phyloP scores from a whole-genome alignment of 2,113 vertebrate genomes.

The Toxotes chatareus region DNA sequence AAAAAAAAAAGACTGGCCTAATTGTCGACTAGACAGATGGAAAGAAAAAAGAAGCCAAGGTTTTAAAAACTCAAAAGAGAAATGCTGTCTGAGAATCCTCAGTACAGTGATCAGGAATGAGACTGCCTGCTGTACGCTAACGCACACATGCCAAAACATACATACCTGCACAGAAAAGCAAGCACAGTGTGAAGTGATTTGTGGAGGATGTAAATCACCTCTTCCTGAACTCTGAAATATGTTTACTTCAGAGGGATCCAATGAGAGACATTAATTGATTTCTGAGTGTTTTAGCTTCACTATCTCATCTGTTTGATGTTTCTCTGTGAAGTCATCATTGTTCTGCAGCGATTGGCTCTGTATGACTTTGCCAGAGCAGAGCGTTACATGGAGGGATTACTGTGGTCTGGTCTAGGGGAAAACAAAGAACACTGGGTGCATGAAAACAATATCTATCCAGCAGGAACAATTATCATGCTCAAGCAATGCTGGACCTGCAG shows the following conservation, averaged over 20 bases:
- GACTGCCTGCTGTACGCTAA: background rate
- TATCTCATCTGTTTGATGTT: slow-evolving; percentile 37
- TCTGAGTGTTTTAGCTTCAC: slow-evolving; percentile 23
- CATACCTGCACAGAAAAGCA: background rate
- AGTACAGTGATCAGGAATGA: background rate
- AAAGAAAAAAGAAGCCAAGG: background rate
- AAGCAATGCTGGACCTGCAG: slow-evolving; percentile 19
- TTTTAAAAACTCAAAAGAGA: background rate
- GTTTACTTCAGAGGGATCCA: slow-evolving; percentile 24
- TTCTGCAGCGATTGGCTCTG: slow-evolving; percentile 48
- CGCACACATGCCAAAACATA: background rate
- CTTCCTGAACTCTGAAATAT: slow-evolving; percentile 34
- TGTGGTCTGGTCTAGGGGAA: slow-evolving; percentile 22
- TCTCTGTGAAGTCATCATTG: slow-evolving; percentile 45
- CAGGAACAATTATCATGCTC: slow-evolving; percentile 56
- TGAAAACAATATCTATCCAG: slow-evolving; percentile 39
- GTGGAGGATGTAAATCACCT: background rate
- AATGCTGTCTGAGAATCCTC: background rate
- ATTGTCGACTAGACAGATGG: background rate
- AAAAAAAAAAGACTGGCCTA: background rate
- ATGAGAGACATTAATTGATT: slow-evolving; percentile 51
- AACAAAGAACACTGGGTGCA: slow-evolving; percentile 48
- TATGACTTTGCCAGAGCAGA: slow-evolving; percentile 28
- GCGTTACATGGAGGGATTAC: slow-evolving; percentile 36
- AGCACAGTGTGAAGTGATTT: slow-evolving; percentile 1